Evolutionary conservation across 1,140 invertebrate genomes (phyloP), one percentile per base, ranked within the genome.

Genomic region (Arion vulgaris): DNA sequence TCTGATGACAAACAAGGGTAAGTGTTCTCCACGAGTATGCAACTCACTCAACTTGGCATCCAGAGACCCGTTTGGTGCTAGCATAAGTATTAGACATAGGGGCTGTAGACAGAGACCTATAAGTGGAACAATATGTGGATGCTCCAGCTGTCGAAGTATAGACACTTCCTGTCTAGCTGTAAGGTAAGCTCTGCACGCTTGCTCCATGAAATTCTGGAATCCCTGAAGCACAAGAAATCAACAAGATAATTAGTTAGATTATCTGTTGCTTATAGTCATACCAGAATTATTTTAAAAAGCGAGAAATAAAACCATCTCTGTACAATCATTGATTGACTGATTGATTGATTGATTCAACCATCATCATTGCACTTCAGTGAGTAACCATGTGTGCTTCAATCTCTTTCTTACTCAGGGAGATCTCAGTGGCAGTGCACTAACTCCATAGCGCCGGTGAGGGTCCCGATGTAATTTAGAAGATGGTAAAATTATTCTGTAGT

Each of bases 131-230:
- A 99, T 98, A 93, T 99, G 96, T 0, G 95, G 93, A 93, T 99
- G 98, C 36, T 95, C 94, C 28, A 99, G 93, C 4, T 95, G 95
- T 19, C 96, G 92, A 13, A 99, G 92, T 71, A 99, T 98, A 86
- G 96, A 96, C 80, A 99, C 92, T 92, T 99, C 98, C 92, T 99
- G 98, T 49, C 98, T 93, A 2, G 97, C 97, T 95, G 98, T 92
- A 95, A 98, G 86, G 93, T 99, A 99, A 0, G 98, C 97, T 90
- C 97, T 96, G 89, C 97, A 98, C 1, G 97, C 96, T 85, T 96
- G 84, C 71, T 90, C 88, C 69, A 90, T 73, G 32, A 82, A 81
- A 32, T 85, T 85, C 78, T 90, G 87, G 19, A 83, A 80, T 26
- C 84, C 84, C 85, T 88, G 72, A 32, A 68, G 4, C 13, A 41